Percentiles rank a stretch among this genome's conserved stretches.
These are phyloP conservation scores for Drosophila tripunctata DNA, from an alignment of 2,888 invertebrate genomes.

Conservation along the genomic window DNA sequence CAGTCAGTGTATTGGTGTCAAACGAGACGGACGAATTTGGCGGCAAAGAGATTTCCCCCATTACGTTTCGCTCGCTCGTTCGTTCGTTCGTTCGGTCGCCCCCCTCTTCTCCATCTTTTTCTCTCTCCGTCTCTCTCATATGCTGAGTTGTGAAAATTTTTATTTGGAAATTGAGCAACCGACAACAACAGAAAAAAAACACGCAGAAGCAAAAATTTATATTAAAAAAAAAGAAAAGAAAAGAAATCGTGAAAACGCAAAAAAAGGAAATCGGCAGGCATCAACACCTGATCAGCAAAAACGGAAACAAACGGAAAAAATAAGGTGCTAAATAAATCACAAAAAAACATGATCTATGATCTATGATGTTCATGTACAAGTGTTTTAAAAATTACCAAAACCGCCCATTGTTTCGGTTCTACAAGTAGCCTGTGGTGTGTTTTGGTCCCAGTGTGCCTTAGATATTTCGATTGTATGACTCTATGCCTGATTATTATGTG, in stretches of 20 bases:
- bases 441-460: slow-evolving; percentile 14
- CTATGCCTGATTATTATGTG: slow-evolving; percentile 5
- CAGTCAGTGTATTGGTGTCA: slow-evolving; percentile 80
- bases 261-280: slow-evolving; percentile 43
- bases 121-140: slow-evolving; percentile 42
- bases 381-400: slow-evolving; percentile 42
- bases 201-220: slow-evolving; percentile 52
- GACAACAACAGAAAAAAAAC: slow-evolving; percentile 36
- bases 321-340: slow-evolving; percentile 57
- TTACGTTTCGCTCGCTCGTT: slow-evolving; percentile 54
- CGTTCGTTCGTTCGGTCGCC: slow-evolving; percentile 58
- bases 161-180: slow-evolving; percentile 64
- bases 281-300: slow-evolving; percentile 29
- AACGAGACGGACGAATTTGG: slow-evolving; percentile 76
- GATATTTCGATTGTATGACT: too few species aligned
- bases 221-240: too few species aligned
- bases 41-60: slow-evolving; percentile 67
- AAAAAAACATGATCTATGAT: background rate
- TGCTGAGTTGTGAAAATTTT: slow-evolving; percentile 73
- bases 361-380: slow-evolving; percentile 29
- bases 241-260: slow-evolving; percentile 43
- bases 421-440: slow-evolving; percentile 38
- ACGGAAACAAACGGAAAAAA: slow-evolving; percentile 23
- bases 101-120: slow-evolving; percentile 44
- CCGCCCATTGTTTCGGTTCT: slow-evolving; percentile 42